Evolutionary conservation across 2,888 invertebrate genomes (phyloP), one percentile per base, ranked within the genome.

Genomic region (Aphidoletes aphidimyza): DNA sequence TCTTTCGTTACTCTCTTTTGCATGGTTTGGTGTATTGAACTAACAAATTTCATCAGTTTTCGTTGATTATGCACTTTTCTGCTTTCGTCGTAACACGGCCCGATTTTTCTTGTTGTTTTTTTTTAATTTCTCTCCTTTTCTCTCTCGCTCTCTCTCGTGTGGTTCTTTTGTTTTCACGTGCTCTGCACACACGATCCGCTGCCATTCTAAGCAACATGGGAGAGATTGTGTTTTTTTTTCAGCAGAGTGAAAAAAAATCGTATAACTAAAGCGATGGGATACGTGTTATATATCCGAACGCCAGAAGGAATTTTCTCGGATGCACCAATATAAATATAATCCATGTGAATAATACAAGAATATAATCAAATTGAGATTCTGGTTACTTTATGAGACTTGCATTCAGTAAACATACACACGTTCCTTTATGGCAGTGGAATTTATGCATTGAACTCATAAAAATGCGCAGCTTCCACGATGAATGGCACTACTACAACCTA

Each of bases 1-100:
- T 69, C 69, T 69, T 69, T 69, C 69, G 69, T 69, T 69, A 69
- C 69, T 69, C 69, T 69, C 69, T 69, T 69, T 69, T 69, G 69
- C 30, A 30, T 69, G 17, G 0, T 30, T 2, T 69, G 30, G 69
- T 69, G 30, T 69, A 69, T 69, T 69, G 69, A 69, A 69, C 69
- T 30, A 30, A 69, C 69, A 69, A 69, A 69, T 69, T 54, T 54
- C 54, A 54, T 54, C 54, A 54, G 54, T 54, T 69, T 69, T 69
- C 69, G 69, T 30, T 34, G 69, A 69, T 69, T 69, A 69, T 69
- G 69, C 69, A 69, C 69, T 69, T 30, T 69, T 69, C 69, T 30
- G 69, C 30, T 2, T 69, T 30, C 69, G 30, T 30, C 34, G 69
- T 30, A 69, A 30, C 69, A 69, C 69, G 14, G 69, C 34, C 30